These are phyloP conservation scores for Diprion similis DNA, from an alignment of 1,140 invertebrate genomes.

Conservation along the genomic window DNA sequence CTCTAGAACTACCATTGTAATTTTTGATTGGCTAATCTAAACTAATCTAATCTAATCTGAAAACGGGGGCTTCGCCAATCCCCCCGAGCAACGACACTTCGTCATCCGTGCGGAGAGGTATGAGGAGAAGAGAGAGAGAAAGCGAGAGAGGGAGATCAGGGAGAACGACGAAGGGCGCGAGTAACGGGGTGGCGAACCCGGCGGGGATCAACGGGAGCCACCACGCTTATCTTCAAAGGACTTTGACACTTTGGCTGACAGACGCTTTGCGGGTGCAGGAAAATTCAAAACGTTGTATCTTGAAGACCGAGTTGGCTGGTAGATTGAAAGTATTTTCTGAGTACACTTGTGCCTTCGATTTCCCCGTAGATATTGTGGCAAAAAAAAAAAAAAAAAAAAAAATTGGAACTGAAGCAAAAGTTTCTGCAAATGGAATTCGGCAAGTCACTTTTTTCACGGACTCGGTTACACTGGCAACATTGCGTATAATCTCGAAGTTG, in stretches of 20 bases:
- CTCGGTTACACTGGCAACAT: background rate
- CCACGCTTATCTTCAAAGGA: too few relatives aligned
- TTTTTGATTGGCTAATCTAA: constrained; percentile 3
- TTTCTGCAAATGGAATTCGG: too few relatives aligned
- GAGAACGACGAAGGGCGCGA: constrained; percentile 6
- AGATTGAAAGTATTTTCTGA: too few relatives aligned
- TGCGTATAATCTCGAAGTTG: background rate
- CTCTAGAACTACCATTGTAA: background rate
- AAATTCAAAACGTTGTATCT: too few relatives aligned
- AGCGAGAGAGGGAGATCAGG: constrained; percentile 11
- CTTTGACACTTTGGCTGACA: too few relatives aligned
- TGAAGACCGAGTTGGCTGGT: too few relatives aligned
- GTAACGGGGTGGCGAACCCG: background rate
- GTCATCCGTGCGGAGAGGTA: constrained; percentile 2
- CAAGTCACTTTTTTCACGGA: too few relatives aligned
- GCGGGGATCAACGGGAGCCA: too few relatives aligned
- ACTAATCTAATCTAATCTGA: background rate
- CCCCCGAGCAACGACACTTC: constrained; percentile 21
- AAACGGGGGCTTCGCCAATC: constrained; percentile 15
- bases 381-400: too few relatives aligned
- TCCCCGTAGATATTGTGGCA: background rate
- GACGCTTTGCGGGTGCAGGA: too few relatives aligned
- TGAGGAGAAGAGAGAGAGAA: constrained; percentile 21
- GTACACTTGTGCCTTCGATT: background rate
- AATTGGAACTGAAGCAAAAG: too few relatives aligned